Conservation (phyloP, 2,797 vertebrate genomes). For the Catharus ustulatus region DNA sequence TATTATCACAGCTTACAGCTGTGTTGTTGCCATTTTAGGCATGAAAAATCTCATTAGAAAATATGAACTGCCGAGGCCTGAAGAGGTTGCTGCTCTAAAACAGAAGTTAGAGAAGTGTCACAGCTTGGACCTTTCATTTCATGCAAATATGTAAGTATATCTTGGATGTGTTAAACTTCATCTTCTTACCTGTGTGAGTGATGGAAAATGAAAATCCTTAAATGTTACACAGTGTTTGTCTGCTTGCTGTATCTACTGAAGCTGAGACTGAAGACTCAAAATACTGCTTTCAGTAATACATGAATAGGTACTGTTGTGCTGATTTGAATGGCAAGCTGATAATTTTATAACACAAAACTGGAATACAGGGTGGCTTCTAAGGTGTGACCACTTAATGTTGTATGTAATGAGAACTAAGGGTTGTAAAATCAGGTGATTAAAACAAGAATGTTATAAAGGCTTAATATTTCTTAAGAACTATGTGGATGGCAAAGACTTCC, state of each 20-base stretch:
- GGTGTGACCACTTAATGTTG: not conserved
- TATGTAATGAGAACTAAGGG: not conserved
- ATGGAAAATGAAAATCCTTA: not conserved
- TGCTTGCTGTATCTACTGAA: not conserved
- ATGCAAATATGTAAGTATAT: conserved; percentile 81
- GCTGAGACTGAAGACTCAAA: not conserved
- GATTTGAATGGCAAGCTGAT: not conserved
- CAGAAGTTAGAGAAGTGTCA: conserved; percentile 93
- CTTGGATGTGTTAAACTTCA: not conserved
- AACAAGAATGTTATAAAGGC: not conserved
- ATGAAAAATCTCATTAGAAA: conserved; percentile 91
- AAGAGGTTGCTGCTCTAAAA: conserved; percentile 86
- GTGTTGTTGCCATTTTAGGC: conserved; percentile 70
- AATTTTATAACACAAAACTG: not conserved
- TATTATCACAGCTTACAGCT: not conserved
- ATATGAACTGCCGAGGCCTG: conserved; percentile 86
- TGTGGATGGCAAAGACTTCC: not conserved
- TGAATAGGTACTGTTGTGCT: not conserved
- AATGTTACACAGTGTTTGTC: not conserved
- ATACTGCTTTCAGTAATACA: not conserved
- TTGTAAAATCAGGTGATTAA: not conserved
- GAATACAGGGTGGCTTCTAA: not conserved
- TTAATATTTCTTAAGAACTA: not conserved
- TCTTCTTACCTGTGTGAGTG: not conserved
- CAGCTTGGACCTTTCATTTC: conserved; percentile 78